These are phyloP conservation scores for Amphipyra tragopoginis DNA, from an alignment of 2,888 invertebrate genomes.

Conservation along the genomic window DNA sequence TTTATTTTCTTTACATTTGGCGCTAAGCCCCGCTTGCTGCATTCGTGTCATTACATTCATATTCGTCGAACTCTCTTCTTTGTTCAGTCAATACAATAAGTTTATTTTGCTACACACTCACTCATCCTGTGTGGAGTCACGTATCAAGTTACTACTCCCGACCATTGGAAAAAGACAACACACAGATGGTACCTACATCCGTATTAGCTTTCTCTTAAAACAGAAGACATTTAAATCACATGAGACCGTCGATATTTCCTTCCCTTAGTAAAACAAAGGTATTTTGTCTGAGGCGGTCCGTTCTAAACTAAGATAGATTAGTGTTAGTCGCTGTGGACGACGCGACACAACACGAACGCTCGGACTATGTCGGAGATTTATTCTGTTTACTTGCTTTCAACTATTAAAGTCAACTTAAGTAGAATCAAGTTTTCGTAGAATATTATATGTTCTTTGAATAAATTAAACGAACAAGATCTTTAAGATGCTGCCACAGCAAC, in stretches of 20 bases:
- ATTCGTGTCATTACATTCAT: conserved; percentile 78
- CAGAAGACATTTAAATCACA: conserved; percentile 87
- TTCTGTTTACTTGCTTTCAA: conserved; percentile 64
- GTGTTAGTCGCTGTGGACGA: conserved; percentile 70
- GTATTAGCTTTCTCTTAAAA: conserved; percentile 89
- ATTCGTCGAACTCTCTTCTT: conserved; percentile 78
- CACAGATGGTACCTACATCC: conserved; percentile 83
- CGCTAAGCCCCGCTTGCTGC: conserved; percentile 75
- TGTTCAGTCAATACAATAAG: conserved; percentile 77
- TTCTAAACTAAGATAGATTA: conserved; percentile 85
- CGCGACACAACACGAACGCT: conserved; percentile 70
- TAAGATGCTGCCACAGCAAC: conserved; percentile 43
- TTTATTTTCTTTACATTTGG: conserved; percentile 85
- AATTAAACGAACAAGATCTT: conserved; percentile 45
- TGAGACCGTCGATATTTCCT: conserved; percentile 87
- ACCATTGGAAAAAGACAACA: conserved; percentile 86
- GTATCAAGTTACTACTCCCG: conserved; percentile 83
- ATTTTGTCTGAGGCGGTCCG: conserved; percentile 74
- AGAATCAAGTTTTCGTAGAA: conserved; percentile 40
- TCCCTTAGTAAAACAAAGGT: conserved; percentile 79
- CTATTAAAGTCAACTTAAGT: conserved; percentile 49
- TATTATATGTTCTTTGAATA: conserved; percentile 52
- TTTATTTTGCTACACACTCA: conserved; percentile 79
- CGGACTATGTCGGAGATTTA: conserved; percentile 67
- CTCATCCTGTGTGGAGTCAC: conserved; percentile 68